A percentile compares a stretch with the other conserved stretches of the same genome.
Conservation (phyloP, 2,113 vertebrate genomes). For the Meriones unguiculatus region DNA sequence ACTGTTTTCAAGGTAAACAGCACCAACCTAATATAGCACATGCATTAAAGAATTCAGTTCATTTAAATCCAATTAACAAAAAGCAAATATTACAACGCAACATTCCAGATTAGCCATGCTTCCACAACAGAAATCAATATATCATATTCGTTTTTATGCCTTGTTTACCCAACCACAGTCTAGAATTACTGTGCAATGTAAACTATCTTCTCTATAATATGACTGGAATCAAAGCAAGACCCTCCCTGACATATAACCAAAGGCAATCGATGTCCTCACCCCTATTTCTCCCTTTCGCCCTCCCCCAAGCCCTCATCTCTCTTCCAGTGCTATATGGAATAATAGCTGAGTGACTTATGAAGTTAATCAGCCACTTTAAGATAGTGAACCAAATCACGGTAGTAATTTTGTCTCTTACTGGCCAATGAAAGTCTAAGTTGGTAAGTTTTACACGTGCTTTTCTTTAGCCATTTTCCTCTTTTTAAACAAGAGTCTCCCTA, state of each 20-base stretch:
- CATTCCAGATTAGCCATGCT: conserved; percentile 69
- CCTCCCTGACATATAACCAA: conserved; percentile 9
- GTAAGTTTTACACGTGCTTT: background rate
- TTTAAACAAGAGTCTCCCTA: background rate
- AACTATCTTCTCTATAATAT: conserved; percentile 77
- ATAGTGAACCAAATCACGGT: conserved; percentile 8
- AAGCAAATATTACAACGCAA: conserved; percentile 63
- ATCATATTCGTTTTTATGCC: conserved; percentile 53
- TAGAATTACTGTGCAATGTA: conserved; percentile 80
- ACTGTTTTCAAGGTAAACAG: conserved; percentile 50
- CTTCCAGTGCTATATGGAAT: background rate
- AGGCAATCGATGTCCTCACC: background rate
- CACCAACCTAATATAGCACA: background rate
- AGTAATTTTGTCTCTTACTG: accelerated
- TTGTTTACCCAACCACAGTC: conserved; percentile 78
- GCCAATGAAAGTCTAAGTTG: background rate
- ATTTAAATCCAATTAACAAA: conserved; percentile 65
- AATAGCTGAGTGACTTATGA: conserved; percentile 3
- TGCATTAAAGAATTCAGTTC: conserved; percentile 47
- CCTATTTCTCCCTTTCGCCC: background rate
- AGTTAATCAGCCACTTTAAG: background rate
- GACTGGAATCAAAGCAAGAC: conserved; percentile 66
- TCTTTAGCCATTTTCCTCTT: background rate
- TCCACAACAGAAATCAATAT: conserved; percentile 70
- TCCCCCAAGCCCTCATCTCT: background rate